phyloP scores from a whole-genome alignment of 2,888 invertebrate genomes.

The Cylloceria caligata region DNA sequence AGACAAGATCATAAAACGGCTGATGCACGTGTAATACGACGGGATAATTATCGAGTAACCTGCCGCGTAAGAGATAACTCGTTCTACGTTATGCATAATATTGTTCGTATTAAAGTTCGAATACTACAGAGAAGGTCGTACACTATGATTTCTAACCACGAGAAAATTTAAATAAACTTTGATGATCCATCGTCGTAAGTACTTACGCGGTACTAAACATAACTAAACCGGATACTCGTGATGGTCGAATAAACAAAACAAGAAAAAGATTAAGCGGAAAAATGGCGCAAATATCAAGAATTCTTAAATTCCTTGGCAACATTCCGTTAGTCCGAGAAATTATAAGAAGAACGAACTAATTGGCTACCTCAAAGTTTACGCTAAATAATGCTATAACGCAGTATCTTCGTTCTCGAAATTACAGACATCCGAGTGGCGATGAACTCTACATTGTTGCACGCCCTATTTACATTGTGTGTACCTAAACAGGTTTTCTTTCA shows the following conservation, averaged over 20 bases:
- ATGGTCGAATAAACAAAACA: neutral
- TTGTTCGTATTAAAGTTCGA: neutral
- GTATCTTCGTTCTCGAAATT: conserved; percentile 48
- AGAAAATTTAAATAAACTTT: conserved; percentile 20
- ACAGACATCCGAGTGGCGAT: conserved; percentile 33
- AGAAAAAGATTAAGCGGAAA: neutral
- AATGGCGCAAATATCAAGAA: neutral
- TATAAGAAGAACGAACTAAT: neutral
- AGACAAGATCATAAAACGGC: conserved; percentile 58
- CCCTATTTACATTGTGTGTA: conserved; percentile 50
- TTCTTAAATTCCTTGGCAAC: neutral
- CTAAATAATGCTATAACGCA: conserved; percentile 22
- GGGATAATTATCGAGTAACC: conserved; percentile 63
- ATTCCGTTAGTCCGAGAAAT: neutral
- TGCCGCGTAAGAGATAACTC: conserved; percentile 42
- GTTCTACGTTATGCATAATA: conserved; percentile 41
- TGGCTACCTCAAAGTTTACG: neutral
- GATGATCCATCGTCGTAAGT: conserved; percentile 14
- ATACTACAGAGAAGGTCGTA: conserved; percentile 9
- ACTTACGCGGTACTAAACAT: neutral
- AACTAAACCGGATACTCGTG: neutral
- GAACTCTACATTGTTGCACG: conserved; percentile 25
- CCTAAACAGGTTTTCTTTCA: conserved; percentile 53
- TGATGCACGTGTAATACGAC: conserved; percentile 49
- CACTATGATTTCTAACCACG: conserved; percentile 9